Conservation (phyloP, 92 coral and sea anemone genomes). For the Siderastrea radians region DNA sequence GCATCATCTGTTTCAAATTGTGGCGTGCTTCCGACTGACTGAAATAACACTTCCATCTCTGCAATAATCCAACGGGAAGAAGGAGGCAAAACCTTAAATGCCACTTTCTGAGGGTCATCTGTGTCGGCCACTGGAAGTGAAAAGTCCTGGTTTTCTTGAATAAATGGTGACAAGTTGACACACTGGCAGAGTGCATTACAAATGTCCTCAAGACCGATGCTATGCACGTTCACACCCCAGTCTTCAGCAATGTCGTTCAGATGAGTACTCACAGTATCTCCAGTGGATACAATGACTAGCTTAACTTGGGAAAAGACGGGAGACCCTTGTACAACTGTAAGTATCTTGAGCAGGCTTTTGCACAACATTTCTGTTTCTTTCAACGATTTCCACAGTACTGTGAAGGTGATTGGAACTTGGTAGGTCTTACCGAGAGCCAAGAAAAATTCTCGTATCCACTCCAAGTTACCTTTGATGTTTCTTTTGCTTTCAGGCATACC, state of each 20-base stretch:
- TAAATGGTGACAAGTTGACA: slow-evolving; percentile 45
- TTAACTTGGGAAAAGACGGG: slow-evolving; percentile 35
- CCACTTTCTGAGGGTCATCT: neutral
- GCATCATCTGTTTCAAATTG: slow-evolving; percentile 70
- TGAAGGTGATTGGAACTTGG: slow-evolving; percentile 56
- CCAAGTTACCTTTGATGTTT: slow-evolving; percentile 33
- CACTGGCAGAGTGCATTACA: slow-evolving; percentile 60
- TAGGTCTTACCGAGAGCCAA: slow-evolving; percentile 51
- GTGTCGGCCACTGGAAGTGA: slow-evolving; percentile 64
- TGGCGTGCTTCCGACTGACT: slow-evolving; percentile 64
- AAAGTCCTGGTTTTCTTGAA: slow-evolving; percentile 57
- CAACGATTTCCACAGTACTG: slow-evolving; percentile 57
- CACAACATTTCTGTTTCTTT: slow-evolving; percentile 34
- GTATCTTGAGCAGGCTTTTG: slow-evolving; percentile 48
- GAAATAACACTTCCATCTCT: slow-evolving; percentile 66
- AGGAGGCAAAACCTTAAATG: slow-evolving; percentile 46
- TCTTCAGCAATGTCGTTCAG: slow-evolving; percentile 73
- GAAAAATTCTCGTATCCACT: slow-evolving; percentile 70
- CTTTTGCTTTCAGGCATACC: slow-evolving; percentile 62
- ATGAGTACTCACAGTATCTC: slow-evolving; percentile 16
- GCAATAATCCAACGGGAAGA: slow-evolving; percentile 63
- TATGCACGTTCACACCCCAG: slow-evolving; percentile 42
- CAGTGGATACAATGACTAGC: slow-evolving; percentile 51
- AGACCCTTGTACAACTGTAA: slow-evolving; percentile 39
- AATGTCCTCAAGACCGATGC: slow-evolving; percentile 46